phyloP scores from a whole-genome alignment of 2,888 invertebrate genomes.

The Prostheceraeus crozeri region DNA sequence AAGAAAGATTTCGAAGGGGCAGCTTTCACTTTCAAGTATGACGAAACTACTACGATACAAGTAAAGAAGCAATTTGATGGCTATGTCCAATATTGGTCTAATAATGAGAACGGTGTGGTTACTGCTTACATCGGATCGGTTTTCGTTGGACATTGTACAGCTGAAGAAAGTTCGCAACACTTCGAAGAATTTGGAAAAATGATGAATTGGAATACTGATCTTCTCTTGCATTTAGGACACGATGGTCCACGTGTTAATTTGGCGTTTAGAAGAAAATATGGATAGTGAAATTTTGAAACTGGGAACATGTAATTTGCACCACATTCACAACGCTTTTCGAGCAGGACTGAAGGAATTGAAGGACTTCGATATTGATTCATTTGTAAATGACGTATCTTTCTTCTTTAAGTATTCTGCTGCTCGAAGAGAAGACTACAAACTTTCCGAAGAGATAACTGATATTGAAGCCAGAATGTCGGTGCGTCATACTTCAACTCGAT shows the following conservation, averaged over 20 bases:
- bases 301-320: constrained; percentile 17
- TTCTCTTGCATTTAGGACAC: constrained; percentile 4
- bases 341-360: not conserved
- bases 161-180: constrained; percentile 2
- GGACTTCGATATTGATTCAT: constrained; percentile 19
- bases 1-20: too few species aligned
- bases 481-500: constrained; percentile 14
- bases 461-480: constrained; percentile 4
- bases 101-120: not conserved
- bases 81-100: constrained; percentile 22
- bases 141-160: constrained; percentile 18
- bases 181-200: constrained; percentile 11
- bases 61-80: constrained; percentile 17
- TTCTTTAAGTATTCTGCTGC: constrained; percentile 19
- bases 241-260: constrained; percentile 27
- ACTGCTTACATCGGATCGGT: constrained; percentile 22
- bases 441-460: not conserved
- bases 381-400: constrained; percentile 10
- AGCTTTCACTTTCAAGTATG: constrained; percentile 28
- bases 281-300: constrained; percentile 9
- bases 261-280: constrained; percentile 23
- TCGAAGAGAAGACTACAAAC: constrained; percentile 22
- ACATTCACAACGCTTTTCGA: constrained; percentile 24
- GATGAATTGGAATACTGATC: constrained; percentile 16
- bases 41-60: constrained; percentile 10